A percentile compares a stretch with the other conserved stretches of the same genome.
These are phyloP conservation scores for Vesta saturnalis DNA, from an alignment of 2,888 invertebrate genomes.

Conservation along the genomic window DNA sequence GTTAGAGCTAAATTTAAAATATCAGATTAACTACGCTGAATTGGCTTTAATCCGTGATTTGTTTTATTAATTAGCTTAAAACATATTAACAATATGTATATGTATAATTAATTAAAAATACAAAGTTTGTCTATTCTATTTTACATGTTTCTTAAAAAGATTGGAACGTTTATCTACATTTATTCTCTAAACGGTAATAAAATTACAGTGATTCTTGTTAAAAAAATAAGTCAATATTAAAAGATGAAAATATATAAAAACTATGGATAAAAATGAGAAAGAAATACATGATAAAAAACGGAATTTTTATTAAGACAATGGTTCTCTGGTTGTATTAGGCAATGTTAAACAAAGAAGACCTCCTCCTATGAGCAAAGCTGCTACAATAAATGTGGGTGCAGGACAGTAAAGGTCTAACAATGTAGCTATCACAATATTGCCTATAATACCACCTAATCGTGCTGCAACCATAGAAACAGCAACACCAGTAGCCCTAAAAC, in stretches of 20 bases:
- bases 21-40: no score
- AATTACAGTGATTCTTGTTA: not conserved
- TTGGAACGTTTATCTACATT: no score
- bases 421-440: constrained; percentile 88
- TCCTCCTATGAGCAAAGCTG: constrained; percentile 84
- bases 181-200: not conserved
- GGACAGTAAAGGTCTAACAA: constrained; percentile 89
- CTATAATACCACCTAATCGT: constrained; percentile 88
- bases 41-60: no score
- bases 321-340: constrained; percentile 89
- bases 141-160: no score
- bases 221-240: not conserved
- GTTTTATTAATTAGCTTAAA: constrained; percentile 3
- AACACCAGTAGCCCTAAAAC: constrained; percentile 84
- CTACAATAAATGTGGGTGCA: constrained; percentile 91
- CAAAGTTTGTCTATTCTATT: constrained; percentile 1
- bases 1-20: no score
- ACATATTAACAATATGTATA: constrained; percentile 1
- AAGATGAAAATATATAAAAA: not conserved
- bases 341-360: constrained; percentile 88
- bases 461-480: constrained; percentile 92
- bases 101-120: constrained; percentile 5
- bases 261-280: not conserved
- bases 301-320: constrained; percentile 60
- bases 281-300: not conserved